Evolutionary conservation across 2,113 vertebrate genomes (phyloP).

Genomic region (Uria aalge): DNA sequence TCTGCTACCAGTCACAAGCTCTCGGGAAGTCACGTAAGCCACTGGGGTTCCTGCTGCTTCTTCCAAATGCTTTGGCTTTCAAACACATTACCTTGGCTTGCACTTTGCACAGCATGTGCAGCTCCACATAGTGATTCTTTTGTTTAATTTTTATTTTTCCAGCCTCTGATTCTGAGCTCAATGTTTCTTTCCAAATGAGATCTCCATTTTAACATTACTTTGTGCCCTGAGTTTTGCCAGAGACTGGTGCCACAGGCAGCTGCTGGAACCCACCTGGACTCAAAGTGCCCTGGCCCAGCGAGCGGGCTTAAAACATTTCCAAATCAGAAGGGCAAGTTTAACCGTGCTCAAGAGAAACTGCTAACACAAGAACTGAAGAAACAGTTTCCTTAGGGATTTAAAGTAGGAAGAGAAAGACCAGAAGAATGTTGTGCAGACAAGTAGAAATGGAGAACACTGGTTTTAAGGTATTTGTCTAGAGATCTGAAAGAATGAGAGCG

Average conservation of each 20-base stretch:
- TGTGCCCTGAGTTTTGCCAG: neutral
- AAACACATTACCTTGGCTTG: neutral
- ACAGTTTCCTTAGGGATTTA: neutral
- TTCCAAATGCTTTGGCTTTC: neutral
- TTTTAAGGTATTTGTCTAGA: neutral
- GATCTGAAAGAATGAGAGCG: neutral
- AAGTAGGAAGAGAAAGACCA: neutral
- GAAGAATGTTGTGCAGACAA: neutral
- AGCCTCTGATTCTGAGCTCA: neutral
- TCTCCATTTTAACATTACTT: neutral
- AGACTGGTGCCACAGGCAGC: neutral
- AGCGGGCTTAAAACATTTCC: neutral
- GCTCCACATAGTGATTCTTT: neutral
- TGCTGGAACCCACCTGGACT: neutral
- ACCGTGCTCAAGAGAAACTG: neutral
- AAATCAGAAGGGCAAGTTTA: neutral
- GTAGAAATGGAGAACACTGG: neutral
- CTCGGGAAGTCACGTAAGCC: neutral
- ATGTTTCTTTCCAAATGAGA: neutral
- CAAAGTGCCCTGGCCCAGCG: neutral
- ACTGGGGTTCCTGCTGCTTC: neutral
- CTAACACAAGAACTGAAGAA: neutral
- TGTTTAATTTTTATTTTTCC: neutral
- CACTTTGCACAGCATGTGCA: neutral
- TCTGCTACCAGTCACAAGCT: neutral